Evolutionary conservation across 2,888 invertebrate genomes (phyloP).

Genomic region (Sycophila texana): DNA sequence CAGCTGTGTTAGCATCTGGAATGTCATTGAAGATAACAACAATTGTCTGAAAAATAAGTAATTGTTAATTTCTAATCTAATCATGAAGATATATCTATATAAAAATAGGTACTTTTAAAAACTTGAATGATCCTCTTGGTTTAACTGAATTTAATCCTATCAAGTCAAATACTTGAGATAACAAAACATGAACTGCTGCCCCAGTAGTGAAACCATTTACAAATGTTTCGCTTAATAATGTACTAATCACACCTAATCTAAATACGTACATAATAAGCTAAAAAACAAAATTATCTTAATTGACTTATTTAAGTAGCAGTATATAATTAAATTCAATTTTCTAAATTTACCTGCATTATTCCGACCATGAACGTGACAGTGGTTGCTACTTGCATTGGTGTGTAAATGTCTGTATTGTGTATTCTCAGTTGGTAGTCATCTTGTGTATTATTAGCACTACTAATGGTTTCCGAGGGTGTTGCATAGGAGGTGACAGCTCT

Average conservation of each 20-base stretch:
- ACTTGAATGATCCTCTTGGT: conserved; percentile 80
- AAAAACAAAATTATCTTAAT: conserved; percentile 57
- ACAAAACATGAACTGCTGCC: conserved; percentile 89
- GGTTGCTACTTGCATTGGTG: conserved; percentile 84
- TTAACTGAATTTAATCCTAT: conserved; percentile 79
- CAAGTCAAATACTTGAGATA: conserved; percentile 84
- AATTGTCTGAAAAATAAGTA: conserved; percentile 77
- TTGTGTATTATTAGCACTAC: conserved; percentile 53
- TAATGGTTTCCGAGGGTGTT: conserved; percentile 55
- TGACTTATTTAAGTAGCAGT: not conserved
- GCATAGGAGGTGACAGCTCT: conserved; percentile 81
- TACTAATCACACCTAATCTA: conserved; percentile 85
- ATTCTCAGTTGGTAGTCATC: conserved; percentile 42
- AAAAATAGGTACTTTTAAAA: conserved; percentile 77
- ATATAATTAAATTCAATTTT: conserved; percentile 2
- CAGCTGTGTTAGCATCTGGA: conserved; percentile 78
- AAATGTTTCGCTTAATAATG: conserved; percentile 87
- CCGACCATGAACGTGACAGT: conserved; percentile 87
- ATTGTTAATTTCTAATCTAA: conserved; percentile 45
- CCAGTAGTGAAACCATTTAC: conserved; percentile 94
- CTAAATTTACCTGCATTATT: conserved; percentile 81
- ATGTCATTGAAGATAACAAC: conserved; percentile 79
- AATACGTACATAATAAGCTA: conserved; percentile 87
- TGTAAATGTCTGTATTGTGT: conserved; percentile 64
- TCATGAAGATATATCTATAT: conserved; percentile 14